Base-by-base conservation (phyloP, 2,113 vertebrate genomes). In the Daphoenositta chrysoptera region DNA sequence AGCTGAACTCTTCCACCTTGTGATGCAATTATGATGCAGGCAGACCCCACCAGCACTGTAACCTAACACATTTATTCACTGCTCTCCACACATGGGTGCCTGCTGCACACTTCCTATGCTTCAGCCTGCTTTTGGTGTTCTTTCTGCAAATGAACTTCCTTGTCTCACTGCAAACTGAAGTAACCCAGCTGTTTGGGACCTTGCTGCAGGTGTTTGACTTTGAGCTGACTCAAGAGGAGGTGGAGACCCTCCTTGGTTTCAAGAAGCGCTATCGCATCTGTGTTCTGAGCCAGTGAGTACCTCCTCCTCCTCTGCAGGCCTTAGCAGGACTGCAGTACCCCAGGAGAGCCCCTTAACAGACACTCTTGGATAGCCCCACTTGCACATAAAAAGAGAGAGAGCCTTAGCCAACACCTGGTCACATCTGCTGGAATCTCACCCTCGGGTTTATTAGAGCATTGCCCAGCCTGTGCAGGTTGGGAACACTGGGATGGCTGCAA, bases 171-270 rank as follows among this genome's bases (percentile, higher is more conserved):
- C 50, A 73, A 63, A 37, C 8, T 11, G 21, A n/a, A 58, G 10
- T 33, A 64, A 73, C 6, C 2, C 44, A 64, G 37, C 39, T 83
- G 9, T 54, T 8, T 58, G 42, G 75, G 35, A 40, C 11, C 31
- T 30, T 56, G 17, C 2, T 72, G 31, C 93, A 98, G 98, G 98
- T 98, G 87, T 98, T 98, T 97, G 98, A 99, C 76, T 98, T 98
- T 79, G 97, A 97, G 16, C 89, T 99, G 77, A 96, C 96, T 18
- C 31, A 87, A 63, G 97, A 98, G 39, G 98, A 98, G 83, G 98
- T 98, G 96, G 94, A 97, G 87, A 91, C 93, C 4, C 96, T 98
- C n/a, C 91, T 97, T 5, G 95, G 97, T 39, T 99, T 98, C 79
- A 98, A 98, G 93, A 96, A 96, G 88, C 81, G 71, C 94, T 98